Conservation (phyloP, 2,113 vertebrate genomes). For the Beaufortia kweichowensis region DNA sequence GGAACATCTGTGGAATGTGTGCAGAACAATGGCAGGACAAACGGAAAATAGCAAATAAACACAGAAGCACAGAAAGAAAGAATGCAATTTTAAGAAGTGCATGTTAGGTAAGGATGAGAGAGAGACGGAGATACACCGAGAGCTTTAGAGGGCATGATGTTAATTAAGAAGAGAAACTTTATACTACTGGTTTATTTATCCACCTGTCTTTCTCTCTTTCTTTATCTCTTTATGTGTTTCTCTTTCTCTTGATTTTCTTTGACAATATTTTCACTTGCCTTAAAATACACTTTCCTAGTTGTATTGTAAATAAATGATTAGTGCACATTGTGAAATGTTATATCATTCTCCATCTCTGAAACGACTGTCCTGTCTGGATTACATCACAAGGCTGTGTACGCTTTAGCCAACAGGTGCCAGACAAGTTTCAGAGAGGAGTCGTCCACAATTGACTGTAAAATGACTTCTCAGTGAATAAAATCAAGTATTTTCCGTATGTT, state of each 20-base stretch:
- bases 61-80: conserved; percentile 30
- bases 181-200: not conserved
- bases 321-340: too few species aligned
- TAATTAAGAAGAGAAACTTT: conserved; percentile 29
- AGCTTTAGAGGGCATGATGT: conserved; percentile 23
- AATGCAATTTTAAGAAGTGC: conserved; percentile 13
- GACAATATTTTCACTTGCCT: too few species aligned
- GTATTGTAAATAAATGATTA: not conserved
- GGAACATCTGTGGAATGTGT: not conserved
- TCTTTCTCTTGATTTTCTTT: too few species aligned
- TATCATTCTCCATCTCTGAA: too few species aligned
- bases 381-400: too few species aligned
- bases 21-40: conserved; percentile 6
- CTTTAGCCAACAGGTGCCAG: too few species aligned
- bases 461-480: too few species aligned
- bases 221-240: not conserved
- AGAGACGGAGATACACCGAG: not conserved
- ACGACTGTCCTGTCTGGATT: too few species aligned
- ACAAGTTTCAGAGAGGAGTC: too few species aligned
- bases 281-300: not conserved
- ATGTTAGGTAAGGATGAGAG: not conserved
- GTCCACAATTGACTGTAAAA: too few species aligned
- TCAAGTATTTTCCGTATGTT: too few species aligned
- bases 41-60: not conserved
- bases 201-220: not conserved